phyloP scores from a whole-genome alignment of 2,113 vertebrate species.

The Crocuta crocuta region DNA sequence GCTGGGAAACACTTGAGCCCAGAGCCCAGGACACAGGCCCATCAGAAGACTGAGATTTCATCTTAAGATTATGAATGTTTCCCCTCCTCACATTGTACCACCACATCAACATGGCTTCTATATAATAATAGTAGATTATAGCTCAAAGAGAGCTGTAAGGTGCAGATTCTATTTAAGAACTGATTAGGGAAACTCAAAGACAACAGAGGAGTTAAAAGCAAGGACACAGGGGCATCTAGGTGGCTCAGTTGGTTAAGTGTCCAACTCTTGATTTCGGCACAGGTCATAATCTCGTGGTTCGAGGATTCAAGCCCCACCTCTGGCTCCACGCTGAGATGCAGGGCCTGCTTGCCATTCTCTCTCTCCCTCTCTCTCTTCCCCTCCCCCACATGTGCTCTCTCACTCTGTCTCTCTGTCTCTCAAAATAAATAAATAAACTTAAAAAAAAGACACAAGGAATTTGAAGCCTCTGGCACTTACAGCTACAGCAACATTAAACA shows the following conservation, averaged over 20 bases:
- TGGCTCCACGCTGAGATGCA: too few relatives aligned
- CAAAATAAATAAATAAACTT: too few relatives aligned
- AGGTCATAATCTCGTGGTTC: too few relatives aligned
- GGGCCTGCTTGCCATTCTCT: too few relatives aligned
- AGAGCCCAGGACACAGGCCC: background rate
- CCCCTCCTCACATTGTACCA: background rate
- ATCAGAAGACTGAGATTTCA: background rate
- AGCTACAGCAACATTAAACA: background rate
- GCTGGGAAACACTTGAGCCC: background rate
- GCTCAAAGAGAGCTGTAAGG: background rate
- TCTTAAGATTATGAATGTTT: background rate
- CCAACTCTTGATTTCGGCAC: too few relatives aligned
- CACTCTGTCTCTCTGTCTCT: too few relatives aligned
- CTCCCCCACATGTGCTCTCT: too few relatives aligned
- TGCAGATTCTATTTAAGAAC: background rate
- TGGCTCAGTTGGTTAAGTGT: too few relatives aligned
- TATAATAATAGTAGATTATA: background rate
- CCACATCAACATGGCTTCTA: background rate
- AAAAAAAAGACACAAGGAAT: background rate
- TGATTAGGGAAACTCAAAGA: background rate
- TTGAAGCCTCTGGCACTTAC: background rate
- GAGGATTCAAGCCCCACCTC: too few relatives aligned
- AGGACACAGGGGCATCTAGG: background rate
- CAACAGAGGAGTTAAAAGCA: background rate
- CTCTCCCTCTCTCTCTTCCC: too few relatives aligned